These are phyloP conservation scores for Sebastes hubbsi DNA, from an alignment of 2,797 vertebrate genomes.

Conservation along the genomic window DNA sequence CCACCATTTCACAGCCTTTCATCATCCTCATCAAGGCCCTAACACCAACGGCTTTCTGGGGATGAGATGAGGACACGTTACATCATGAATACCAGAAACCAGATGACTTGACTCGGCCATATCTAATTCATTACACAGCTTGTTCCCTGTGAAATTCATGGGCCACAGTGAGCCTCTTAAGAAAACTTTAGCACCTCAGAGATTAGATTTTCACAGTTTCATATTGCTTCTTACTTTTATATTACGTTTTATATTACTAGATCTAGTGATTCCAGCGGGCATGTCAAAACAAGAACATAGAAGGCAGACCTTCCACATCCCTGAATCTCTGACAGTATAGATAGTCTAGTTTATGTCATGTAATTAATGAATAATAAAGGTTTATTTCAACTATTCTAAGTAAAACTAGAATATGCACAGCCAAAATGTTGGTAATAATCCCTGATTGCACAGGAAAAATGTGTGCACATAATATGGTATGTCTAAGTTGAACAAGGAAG, in stretches of 20 bases:
- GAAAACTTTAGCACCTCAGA: constrained; percentile 17
- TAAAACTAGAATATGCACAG: neutral
- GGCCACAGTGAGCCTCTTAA: constrained; percentile 11
- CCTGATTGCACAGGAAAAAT: neutral
- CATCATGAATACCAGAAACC: constrained; percentile 45
- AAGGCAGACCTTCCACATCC: neutral
- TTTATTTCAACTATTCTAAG: neutral
- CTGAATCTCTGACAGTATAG: neutral
- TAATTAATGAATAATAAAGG: neutral
- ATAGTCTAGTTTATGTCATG: neutral
- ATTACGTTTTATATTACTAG: neutral
- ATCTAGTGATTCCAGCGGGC: neutral
- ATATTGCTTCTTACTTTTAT: neutral
- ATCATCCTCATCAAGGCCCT: constrained; percentile 72
- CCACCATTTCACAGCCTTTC: constrained; percentile 75
- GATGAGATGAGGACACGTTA: constrained; percentile 55
- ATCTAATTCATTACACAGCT: constrained; percentile 47
- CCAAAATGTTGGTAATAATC: neutral
- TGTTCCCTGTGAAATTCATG: constrained; percentile 19
- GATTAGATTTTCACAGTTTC: constrained; percentile 18
- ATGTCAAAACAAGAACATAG: neutral
- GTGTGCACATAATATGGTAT: neutral
- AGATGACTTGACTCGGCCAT: constrained; percentile 33
- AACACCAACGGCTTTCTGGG: constrained; percentile 28
- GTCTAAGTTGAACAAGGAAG: neutral